Evolutionary conservation across 2,888 invertebrate species (phyloP), one percentile per base, ranked within the genome.

Genomic region (Pherbina coryleti): DNA sequence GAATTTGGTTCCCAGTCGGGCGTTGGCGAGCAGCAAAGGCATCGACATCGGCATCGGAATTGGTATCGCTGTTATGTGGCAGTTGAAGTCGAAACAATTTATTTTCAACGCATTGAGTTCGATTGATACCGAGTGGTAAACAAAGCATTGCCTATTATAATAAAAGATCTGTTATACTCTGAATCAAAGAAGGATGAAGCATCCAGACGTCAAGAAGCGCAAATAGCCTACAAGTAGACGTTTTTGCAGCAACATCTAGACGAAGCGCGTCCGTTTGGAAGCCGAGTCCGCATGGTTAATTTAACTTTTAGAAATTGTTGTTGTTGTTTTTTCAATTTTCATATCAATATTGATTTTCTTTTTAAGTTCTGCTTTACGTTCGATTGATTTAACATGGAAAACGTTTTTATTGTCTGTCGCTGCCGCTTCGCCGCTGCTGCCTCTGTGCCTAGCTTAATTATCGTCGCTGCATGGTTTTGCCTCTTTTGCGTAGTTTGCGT

Each of bases 21-120:
- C n/a, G 28, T 17, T 31, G 28, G 17, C 14, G 28, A 60, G 28
- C 60, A 2, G 28, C 14, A 14, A 25, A 5, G 19, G 19, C n/a
- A 17, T 55, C 22, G 19, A 9, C 19, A 19, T 22, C 2, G 19
- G 19, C n/a, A 17, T 55, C 22, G 19, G 2, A 19, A 19, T 22
- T 8, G 19, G 22, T 55, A 22, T 34, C 17, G 37, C 49, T 37
- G 37, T 67, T 67, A 19, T 70, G 70, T 70, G 70, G 70, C 70
- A 70, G 70, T 44, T 53, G 28, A 31, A 70, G 70, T 70, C 70
- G 70, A 14, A 70, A 70, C 70, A 70, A 31, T 55, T 70, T 34
- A 70, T 31, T 64, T 34, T 62, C 60, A 14, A 28, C 11, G 25
- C 9, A 22, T 22, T 14, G 31, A 28, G 14, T 25, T 62, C 14